Percentiles rank a stretch among this genome's conserved stretches.
Conservation (phyloP, 2,888 invertebrate species). For the Euplexia lucipara region DNA sequence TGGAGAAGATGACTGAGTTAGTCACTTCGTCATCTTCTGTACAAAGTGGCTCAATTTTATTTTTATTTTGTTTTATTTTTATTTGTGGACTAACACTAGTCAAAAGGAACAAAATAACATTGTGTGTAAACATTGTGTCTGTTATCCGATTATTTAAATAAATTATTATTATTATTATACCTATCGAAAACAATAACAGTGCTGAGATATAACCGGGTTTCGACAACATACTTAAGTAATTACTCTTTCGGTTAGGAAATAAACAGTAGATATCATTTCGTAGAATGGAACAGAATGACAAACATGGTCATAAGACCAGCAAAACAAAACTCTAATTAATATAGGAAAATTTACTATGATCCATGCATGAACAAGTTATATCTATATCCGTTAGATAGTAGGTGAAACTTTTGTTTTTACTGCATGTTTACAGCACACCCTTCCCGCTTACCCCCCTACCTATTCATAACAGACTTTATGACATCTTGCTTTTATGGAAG, state of each 20-base stretch:
- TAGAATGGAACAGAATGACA: constrained; percentile 25
- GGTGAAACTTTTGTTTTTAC: constrained; percentile 57
- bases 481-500: constrained; percentile 53
- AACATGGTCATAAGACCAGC: constrained; percentile 17
- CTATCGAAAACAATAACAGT: constrained; percentile 2
- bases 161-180: too few relatives aligned
- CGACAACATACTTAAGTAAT: background rate
- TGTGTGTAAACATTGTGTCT: too few relatives aligned
- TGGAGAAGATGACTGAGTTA: too few relatives aligned
- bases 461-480: constrained; percentile 54
- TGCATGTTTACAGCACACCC: constrained; percentile 43
- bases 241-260: background rate
- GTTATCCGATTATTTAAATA: too few relatives aligned
- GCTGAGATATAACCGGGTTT: background rate
- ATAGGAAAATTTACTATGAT: constrained; percentile 31
- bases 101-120: too few relatives aligned
- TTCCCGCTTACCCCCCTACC: background rate
- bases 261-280: background rate
- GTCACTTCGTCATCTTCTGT: too few relatives aligned
- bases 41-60: too few relatives aligned
- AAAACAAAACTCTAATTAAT: constrained; percentile 40
- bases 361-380: constrained; percentile 44
- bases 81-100: too few relatives aligned
- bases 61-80: too few relatives aligned
- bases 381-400: constrained; percentile 32